Evolutionary conservation across 2,113 vertebrate species (phyloP).

Genomic region (Serinus canaria): DNA sequence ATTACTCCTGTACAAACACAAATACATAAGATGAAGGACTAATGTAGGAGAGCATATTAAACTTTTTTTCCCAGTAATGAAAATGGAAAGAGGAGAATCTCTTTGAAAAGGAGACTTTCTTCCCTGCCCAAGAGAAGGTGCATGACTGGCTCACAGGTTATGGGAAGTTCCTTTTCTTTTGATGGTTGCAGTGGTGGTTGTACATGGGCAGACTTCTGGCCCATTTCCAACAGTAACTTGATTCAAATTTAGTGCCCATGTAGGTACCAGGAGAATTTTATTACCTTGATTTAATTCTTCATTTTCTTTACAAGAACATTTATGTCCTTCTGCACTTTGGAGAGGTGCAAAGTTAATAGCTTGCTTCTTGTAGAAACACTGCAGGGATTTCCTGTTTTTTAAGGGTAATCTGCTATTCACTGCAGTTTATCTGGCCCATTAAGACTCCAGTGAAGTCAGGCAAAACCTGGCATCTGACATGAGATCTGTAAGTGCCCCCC

Average conservation of each 20-base stretch:
- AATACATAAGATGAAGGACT: background rate
- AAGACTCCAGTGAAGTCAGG: background rate
- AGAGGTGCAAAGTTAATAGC: slow-evolving; percentile 12
- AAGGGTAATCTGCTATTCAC: background rate
- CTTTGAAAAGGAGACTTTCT: background rate
- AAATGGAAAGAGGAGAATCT: background rate
- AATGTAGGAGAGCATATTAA: background rate
- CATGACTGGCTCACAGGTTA: background rate
- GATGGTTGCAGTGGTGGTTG: background rate
- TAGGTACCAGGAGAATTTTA: background rate
- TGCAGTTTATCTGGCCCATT: background rate
- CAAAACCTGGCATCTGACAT: background rate
- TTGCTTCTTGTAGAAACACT: background rate
- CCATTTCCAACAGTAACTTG: background rate
- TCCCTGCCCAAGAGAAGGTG: background rate
- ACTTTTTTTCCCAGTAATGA: background rate
- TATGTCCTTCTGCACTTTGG: background rate
- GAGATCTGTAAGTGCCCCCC: background rate
- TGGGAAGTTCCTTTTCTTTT: background rate
- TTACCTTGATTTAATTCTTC: slow-evolving; percentile 3
- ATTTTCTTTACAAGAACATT: slow-evolving; percentile 22
- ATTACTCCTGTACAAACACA: background rate
- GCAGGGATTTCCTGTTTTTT: background rate
- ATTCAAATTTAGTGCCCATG: background rate
- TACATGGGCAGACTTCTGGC: background rate